Conservation (phyloP, 2,113 vertebrate genomes). For the Aleadryas rufinucha region DNA sequence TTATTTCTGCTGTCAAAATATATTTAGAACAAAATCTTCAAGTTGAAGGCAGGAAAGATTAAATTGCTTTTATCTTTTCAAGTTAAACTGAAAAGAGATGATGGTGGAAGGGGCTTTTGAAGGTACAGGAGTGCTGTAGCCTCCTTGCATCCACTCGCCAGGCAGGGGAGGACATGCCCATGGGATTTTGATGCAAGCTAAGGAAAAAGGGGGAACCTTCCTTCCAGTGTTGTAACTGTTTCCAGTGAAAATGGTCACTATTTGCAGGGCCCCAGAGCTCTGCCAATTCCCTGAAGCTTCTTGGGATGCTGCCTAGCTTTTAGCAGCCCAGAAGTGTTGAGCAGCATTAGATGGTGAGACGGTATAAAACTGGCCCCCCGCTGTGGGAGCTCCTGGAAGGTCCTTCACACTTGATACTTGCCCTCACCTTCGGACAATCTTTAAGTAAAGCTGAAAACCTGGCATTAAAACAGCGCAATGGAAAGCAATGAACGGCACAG, state of each 20-base stretch:
- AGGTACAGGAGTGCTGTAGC: background rate
- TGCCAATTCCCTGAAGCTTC: background rate
- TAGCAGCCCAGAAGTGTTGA: background rate
- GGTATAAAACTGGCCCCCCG: background rate
- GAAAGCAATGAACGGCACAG: background rate
- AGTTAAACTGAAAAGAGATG: constrained; percentile 13
- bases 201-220: background rate
- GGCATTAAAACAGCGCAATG: background rate
- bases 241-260: background rate
- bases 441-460: background rate
- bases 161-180: background rate
- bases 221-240: background rate
- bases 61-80: constrained; percentile 31
- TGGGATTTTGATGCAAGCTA: background rate
- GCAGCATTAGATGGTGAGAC: background rate
- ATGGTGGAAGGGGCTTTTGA: background rate
- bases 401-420: background rate
- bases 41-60: constrained; percentile 2
- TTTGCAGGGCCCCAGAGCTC: background rate
- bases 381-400: background rate
- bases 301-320: background rate
- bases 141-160: background rate
- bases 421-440: background rate
- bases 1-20: constrained; percentile 58
- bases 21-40: constrained; percentile 35